Base-by-base conservation (phyloP, 2,888 invertebrate genomes). In the Cylloceria caligata region DNA sequence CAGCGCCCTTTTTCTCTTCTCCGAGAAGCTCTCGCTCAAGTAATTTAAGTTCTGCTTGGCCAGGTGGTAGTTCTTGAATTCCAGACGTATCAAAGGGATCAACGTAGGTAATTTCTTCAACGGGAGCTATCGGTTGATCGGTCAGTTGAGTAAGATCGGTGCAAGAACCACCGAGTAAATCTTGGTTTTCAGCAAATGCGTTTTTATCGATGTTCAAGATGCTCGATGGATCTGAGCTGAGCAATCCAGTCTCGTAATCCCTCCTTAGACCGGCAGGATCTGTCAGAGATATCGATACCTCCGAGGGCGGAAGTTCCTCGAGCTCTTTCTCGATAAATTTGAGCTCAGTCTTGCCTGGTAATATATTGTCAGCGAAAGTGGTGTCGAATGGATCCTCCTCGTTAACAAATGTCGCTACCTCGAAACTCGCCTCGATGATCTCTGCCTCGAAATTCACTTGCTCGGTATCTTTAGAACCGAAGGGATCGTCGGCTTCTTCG, bases 31-130 rank as follows among this genome's bases (percentile, higher is more conserved):
- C 97, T 89, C 96, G 95, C 92, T 97, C 97, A 52, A 97, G 93
- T 87, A 96, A 95, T 90, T 97, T 96, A 1, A 97, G 91, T 92
- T 97, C 97, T 5, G 96, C 95, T 92, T 95, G 95, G 47, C 97
- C 97, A 0, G 97, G 97, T 73, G 96, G 95, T 57, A 96, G 95
- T 42, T 96, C 94, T 71, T 94, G 94, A 1, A 97, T 95, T 39
- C 95, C 95, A 0, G 97, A 97, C 0, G 98, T 98, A 89, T 98
- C 98, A 88, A 98, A 98, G 0, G 98, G 98, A 93, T 98, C 98
- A 72, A 95, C 95, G 88, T 95, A 95, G 71, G 95, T 95, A 78
- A 94, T 92, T 81, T 94, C 94, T 9, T 95, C 94, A 57, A 94
- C 93, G 0, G 96, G 96, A 81, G 95, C 94, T 69, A 96, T 94